Conservation (phyloP, 1,140 invertebrate genomes). For the Ceratoteleas bidentatus region DNA sequence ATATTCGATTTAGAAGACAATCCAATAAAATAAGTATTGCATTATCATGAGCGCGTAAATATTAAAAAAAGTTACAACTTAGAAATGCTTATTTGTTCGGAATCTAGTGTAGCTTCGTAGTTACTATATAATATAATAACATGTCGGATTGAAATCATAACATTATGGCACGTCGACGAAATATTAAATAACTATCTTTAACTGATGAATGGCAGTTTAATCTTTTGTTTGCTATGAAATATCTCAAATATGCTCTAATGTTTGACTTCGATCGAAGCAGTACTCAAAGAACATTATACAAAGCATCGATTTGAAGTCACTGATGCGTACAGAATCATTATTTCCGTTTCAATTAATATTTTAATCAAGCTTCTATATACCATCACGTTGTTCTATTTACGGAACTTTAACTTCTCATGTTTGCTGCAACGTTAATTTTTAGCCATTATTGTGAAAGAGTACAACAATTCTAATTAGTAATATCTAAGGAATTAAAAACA, state of each 20-base stretch:
- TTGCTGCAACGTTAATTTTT: constrained; percentile 66
- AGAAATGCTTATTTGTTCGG: no score
- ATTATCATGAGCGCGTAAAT: no score
- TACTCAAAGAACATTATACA: constrained; percentile 68
- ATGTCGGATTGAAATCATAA: no score
- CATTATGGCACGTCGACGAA: no score
- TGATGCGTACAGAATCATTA: constrained; percentile 72
- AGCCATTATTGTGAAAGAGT: constrained; percentile 61
- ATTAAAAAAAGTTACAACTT: no score
- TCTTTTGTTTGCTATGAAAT: constrained; percentile 58
- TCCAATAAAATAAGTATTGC: no score
- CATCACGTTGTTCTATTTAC: constrained; percentile 76
- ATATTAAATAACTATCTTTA: no score
- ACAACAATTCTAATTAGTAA: constrained; percentile 49
- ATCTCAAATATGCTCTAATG: constrained; percentile 50
- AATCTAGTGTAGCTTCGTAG: no score
- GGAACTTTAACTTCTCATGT: constrained; percentile 71
- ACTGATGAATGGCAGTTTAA: no score
- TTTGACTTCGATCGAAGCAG: constrained; percentile 62
- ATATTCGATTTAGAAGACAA: no score
- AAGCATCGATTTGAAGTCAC: constrained; percentile 67
- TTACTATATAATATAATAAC: no score
- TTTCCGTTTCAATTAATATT: constrained; percentile 79
- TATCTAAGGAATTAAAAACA: no score
- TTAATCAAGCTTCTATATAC: constrained; percentile 77